phyloP scores from a whole-genome alignment of 1,140 invertebrate genomes.

The Aricia agestis region DNA sequence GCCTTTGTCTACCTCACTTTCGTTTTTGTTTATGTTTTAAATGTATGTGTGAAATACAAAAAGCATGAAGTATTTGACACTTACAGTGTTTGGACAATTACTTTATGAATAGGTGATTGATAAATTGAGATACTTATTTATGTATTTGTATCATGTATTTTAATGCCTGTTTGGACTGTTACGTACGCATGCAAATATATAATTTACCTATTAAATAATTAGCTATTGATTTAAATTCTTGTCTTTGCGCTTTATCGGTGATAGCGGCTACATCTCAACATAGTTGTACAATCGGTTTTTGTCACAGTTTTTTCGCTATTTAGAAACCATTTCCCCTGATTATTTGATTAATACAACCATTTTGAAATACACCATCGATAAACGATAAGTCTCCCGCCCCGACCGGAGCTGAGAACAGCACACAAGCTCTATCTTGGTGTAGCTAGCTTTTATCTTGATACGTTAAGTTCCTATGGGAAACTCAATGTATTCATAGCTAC shows the following conservation, averaged over 20 bases:
- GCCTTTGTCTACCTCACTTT: conserved; percentile 1
- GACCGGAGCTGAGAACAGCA: not conserved
- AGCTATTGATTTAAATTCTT: no score
- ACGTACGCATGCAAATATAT: no score
- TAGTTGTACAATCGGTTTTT: not conserved
- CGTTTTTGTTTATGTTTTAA: not conserved
- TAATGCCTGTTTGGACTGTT: not conserved
- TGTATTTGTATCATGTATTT: no score
- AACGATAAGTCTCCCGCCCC: not conserved
- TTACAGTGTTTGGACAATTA: not conserved
- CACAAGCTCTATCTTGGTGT: not conserved
- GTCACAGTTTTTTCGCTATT: no score
- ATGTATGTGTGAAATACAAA: not conserved
- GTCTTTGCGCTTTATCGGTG: no score
- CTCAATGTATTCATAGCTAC: not conserved
- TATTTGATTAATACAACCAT: not conserved
- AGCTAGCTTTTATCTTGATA: not conserved
- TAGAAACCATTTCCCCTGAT: not conserved
- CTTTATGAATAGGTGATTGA: not conserved
- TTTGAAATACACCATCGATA: not conserved
- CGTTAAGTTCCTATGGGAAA: conserved; percentile 7
- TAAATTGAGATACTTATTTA: not conserved
- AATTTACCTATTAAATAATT: no score
- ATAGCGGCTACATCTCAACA: no score
- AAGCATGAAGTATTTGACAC: not conserved